These are phyloP conservation scores for Siniperca undulata DNA, from an alignment of 2,797 vertebrate species.

Conservation along the genomic window DNA sequence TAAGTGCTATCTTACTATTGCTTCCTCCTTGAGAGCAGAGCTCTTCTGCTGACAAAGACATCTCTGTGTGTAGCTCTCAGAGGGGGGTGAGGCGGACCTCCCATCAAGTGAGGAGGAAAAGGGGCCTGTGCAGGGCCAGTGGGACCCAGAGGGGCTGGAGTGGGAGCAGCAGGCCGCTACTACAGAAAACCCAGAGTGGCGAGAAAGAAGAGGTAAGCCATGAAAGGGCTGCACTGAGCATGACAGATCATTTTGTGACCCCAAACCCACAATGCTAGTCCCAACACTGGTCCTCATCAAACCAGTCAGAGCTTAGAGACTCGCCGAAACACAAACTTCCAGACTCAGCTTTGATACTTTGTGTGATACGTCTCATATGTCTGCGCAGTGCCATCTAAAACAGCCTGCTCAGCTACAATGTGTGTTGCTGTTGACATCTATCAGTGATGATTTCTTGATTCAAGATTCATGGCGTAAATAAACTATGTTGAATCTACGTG, in stretches of 20 bases:
- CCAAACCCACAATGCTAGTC: conserved; percentile 37
- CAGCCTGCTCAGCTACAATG: conserved; percentile 21
- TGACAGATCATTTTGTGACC: conserved; percentile 56
- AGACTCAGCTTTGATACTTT: conserved; percentile 45
- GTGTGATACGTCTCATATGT: conserved; percentile 49
- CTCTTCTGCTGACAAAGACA: conserved; percentile 69
- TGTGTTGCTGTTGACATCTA: background rate
- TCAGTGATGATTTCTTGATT: background rate
- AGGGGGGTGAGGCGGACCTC: conserved; percentile 76
- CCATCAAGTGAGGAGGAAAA: conserved; percentile 75
- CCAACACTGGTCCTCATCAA: conserved; percentile 71
- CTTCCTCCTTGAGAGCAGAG: conserved; percentile 61
- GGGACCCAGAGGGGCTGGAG: conserved; percentile 74
- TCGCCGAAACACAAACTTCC: conserved; percentile 62
- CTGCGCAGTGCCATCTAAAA: conserved; percentile 26
- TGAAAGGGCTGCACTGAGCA: conserved; percentile 62
- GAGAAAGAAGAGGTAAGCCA: conserved; percentile 84
- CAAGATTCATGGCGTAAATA: background rate
- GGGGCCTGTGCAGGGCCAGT: conserved; percentile 70
- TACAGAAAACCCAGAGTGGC: conserved; percentile 67
- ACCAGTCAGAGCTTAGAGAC: conserved; percentile 61
- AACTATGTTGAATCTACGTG: conserved; percentile 3
- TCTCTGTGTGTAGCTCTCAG: conserved; percentile 81
- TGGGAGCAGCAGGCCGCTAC: conserved; percentile 76
- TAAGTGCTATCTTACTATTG: conserved; percentile 66